Evolutionary conservation across 2,113 vertebrate genomes (phyloP).

Genomic region (Dicerorhinus sumatrensis): DNA sequence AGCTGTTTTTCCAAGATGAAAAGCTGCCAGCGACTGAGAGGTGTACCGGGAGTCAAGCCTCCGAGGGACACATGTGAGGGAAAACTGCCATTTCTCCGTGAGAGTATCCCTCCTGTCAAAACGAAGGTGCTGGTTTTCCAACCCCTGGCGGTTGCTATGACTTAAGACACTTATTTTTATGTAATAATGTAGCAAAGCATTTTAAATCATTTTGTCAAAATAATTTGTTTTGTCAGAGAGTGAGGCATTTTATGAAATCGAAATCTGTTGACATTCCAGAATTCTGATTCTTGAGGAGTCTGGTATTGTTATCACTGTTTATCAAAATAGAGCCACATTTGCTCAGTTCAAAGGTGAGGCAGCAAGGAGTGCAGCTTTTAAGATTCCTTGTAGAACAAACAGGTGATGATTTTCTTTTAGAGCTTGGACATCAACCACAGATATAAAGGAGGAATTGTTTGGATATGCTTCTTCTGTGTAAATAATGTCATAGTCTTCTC

Average conservation of each 20-base stretch:
- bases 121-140: neutral
- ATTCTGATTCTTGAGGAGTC: conserved; percentile 1
- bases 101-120: neutral
- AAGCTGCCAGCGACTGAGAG: neutral
- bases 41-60: neutral
- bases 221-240: neutral
- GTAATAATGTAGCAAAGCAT: neutral
- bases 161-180: neutral
- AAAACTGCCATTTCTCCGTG: neutral
- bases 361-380: neutral
- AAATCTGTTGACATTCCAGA: neutral
- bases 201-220: conserved; percentile 5
- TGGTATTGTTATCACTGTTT: neutral
- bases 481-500: neutral
- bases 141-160: neutral
- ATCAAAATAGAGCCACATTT: neutral
- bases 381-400: neutral
- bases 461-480: neutral
- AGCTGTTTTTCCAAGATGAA: neutral
- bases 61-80: neutral
- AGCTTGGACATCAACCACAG: neutral
- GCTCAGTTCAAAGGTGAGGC: neutral
- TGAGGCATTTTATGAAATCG: neutral
- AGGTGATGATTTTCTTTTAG: neutral
- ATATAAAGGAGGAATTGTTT: neutral